phyloP scores from a whole-genome alignment of 2,113 vertebrate genomes.

The Eurypyga helias region DNA sequence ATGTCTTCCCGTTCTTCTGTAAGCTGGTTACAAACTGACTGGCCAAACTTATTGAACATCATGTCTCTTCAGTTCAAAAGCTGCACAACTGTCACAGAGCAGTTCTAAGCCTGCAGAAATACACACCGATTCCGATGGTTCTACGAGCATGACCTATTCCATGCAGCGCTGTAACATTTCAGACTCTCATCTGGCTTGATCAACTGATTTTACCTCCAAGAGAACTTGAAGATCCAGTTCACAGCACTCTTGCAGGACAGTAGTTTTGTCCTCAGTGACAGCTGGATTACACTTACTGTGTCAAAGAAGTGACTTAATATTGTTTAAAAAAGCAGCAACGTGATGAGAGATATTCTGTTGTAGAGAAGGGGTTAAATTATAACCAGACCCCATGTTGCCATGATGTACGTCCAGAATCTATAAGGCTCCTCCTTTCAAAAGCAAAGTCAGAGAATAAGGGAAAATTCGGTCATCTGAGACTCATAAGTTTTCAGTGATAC shows the following conservation, averaged over 20 bases:
- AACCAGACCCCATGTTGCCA: neutral
- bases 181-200: neutral
- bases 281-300: neutral
- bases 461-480: neutral
- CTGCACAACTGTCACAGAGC: neutral
- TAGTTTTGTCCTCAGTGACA: neutral
- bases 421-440: neutral
- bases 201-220: neutral
- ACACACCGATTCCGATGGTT: neutral
- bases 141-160: neutral
- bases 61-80: neutral
- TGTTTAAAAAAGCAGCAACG: neutral
- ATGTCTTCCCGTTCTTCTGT: neutral
- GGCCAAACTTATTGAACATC: accelerated
- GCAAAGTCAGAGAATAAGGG: neutral
- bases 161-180: neutral
- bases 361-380: neutral
- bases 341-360: neutral
- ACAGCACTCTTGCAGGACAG: neutral
- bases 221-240: neutral
- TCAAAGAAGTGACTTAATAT: neutral
- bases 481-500: neutral
- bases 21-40: neutral
- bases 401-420: neutral
- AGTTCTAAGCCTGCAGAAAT: neutral